Evolutionary conservation across 2,888 invertebrate species (phyloP), one percentile per base, ranked within the genome.

Genomic region (Spodoptera picta): DNA sequence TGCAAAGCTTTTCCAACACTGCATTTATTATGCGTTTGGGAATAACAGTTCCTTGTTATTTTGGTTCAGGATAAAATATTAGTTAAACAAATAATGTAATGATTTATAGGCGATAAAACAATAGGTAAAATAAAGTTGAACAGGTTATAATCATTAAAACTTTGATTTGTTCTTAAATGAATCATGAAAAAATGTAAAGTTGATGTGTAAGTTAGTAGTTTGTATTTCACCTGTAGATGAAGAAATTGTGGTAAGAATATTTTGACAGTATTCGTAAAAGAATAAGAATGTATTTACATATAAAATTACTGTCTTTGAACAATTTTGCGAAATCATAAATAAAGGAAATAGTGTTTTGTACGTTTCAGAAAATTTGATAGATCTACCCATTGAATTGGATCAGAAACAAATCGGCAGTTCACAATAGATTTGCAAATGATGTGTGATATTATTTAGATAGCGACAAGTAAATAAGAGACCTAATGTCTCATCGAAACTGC

Each of bases 391-490:
- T 76, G 83, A 72, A 83, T 80, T 77, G 81, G 75, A 79, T 85
- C 73, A 83, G 82, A 83, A 83, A 88, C 88, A 91, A 92, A 92
- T 89, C 89, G 92, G 92, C 92, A 92, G 92, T 92, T 92, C 83
- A 80, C 74, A 70, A 69, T 58, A 49, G 55, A 52, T 65, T 60
- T 53, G 66, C 67, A 77, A 79, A 81, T 68, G 48, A 74, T 56
- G 60, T 65, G 54, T 57, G 55, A 73, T 50, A 74, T 68, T 50
- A 56, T 60, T 51, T 59, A 71, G 67, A 65, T 61, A 69, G 61
- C 79, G 69, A 61, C 68, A 66, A 64, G 52, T 65, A 65, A 72
- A 19, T 66, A 50, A 68, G 61, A 75, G 71, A 73, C 75, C 75
- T 77, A 77, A 53, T 50, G 67, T 61, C 82, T 79, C 75, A 75